phyloP scores from a whole-genome alignment of 2,113 vertebrate species.

The Etheostoma cragini region DNA sequence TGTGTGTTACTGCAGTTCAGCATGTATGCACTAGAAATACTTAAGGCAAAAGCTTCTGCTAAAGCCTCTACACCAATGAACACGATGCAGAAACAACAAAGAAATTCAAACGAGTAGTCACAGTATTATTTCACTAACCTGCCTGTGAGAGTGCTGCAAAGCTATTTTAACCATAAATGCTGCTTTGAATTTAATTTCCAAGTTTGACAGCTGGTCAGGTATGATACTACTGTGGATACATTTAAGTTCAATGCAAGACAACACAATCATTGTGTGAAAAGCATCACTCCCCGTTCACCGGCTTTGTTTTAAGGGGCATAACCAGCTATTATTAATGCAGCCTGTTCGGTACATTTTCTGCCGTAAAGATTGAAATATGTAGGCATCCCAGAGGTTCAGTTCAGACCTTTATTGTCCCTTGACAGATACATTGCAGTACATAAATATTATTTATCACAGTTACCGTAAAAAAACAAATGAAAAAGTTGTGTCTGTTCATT shows the following conservation, averaged over 20 bases:
- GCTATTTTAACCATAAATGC: neutral
- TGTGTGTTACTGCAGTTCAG: constrained; percentile 31
- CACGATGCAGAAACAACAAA: neutral
- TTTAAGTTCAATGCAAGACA: neutral
- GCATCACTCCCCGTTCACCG: neutral
- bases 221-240: neutral
- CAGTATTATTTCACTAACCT: neutral
- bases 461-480: no score
- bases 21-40: constrained; percentile 13
- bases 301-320: neutral
- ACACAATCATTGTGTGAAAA: neutral
- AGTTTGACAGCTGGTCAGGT: neutral
- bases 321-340: neutral
- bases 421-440: neutral
- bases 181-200: neutral
- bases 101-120: neutral
- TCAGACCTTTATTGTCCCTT: neutral
- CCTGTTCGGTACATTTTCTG: neutral
- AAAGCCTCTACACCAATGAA: constrained; percentile 15
- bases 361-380: neutral
- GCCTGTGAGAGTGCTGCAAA: neutral
- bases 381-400: neutral
- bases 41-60: constrained; percentile 1
- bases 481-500: no score
- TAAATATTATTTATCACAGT: no score